Evolutionary conservation across 2,888 invertebrate genomes (phyloP), one percentile per base, ranked within the genome.

Genomic region (Agrochola macilenta): DNA sequence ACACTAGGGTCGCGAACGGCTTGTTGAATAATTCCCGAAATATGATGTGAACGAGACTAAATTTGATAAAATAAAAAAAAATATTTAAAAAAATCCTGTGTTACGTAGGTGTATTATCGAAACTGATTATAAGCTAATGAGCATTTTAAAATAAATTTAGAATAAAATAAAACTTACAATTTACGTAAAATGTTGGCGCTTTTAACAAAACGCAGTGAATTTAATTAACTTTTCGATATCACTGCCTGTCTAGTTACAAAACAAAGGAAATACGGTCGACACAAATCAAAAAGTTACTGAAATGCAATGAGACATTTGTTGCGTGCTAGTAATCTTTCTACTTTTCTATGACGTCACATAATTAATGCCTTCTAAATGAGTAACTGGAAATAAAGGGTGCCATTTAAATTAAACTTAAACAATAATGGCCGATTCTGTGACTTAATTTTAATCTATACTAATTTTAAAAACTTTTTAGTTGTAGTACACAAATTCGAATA

Each of bases 341-440:
- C 35, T 63, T 23, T 8, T 0, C 12, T 26, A 23, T 81, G 46
- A 65, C 75, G 76, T 81, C 78, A 69, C 63, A 26, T 84, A 80
- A 84, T 84, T 71, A 71, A 78, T 69, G 11, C 43, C 49, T 75
- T 12, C 11, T 17, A 69, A 77, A 60, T 84, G 78, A 82, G 79
- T 77, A 70, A 77, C 73, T 61, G 43, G 46, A 70, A 76, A 83
- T 79, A 86, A 84, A 88, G 76, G 79, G 58, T 73, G 60, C 43
- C 58, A 23, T 76, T 79, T 39, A 64, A 35, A 64, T 63, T 20
- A 71, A 74, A 63, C 14, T 58, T 49, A 30, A 65, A 66, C 58
- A 30, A n/a, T 30, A 43, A 49, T n/a, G 17, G 12, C n/a, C 2
- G 3, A 68, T 61, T 78, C n/a, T 52, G 30, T 5, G n/a, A 39